Evolutionary conservation across 2,888 invertebrate genomes (phyloP), one percentile per base, ranked within the genome.

Genomic region (Lathronympha strigana): DNA sequence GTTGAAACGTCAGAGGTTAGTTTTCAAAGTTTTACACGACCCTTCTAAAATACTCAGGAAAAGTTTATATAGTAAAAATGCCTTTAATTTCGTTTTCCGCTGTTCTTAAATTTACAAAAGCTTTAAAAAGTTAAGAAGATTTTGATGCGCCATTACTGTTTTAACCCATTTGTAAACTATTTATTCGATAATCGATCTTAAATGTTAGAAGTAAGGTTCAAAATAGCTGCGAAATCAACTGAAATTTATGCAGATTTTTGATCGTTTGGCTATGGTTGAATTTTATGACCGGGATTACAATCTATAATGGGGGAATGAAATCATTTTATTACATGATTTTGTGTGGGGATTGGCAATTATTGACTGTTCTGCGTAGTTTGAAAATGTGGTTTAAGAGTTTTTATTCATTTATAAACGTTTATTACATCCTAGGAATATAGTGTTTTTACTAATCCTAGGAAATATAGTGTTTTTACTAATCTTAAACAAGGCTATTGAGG

Each of bases 191-290:
- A 40, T 38, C 4, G 15, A 54, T 17, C 25, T 38, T 25, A 25
- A 54, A 23, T n/a, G 23, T 23, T 54, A 9, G 23, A 36, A 19
- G n/a, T 33, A 51, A 19, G 33, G 53, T 54, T 23, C 15, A 38
- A 21, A 33, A 8, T 19, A n/a, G 21, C n/a, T n/a, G 6, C n/a
- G 0, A 28, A 36, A 21, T n/a, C 19, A 63, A 55, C 55, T 54
- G 36, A 36, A 49, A 63, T 63, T 21, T 63, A 28, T 43, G 49
- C 28, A 63, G 38, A 9, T 38, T 28, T 47, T 54, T 63, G 47
- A 47, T 49, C 28, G 54, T n/a, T 25, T 55, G 1, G 28, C 9
- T 40, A 13, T 36, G n/a, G 28, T 50, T 9, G 15, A 36, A 40
- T 28, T 38, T 63, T 63, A 63, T 49, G 23, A 28, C 25, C 23